Evolutionary conservation across 2,113 vertebrate genomes (phyloP).

Genomic region (human (Homo sapiens)): DNA sequence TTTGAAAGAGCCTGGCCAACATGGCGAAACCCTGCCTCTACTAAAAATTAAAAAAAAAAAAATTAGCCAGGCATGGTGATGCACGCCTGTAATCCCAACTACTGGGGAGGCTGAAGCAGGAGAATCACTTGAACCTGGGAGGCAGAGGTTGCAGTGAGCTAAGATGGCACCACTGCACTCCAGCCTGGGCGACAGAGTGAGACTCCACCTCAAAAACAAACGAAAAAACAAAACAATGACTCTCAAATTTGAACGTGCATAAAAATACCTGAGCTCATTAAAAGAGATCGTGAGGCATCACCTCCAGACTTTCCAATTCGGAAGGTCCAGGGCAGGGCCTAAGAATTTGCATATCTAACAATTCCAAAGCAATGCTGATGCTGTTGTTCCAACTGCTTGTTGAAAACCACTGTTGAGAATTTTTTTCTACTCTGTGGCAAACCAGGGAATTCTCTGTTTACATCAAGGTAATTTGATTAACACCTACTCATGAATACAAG

Average conservation of each 20-base stretch:
- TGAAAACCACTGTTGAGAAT: neutral
- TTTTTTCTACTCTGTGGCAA: neutral
- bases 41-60: too few relatives aligned
- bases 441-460: neutral
- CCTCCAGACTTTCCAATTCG: neutral
- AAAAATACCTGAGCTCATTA: neutral
- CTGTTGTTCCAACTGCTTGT: neutral
- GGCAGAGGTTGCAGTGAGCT: too few relatives aligned
- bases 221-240: neutral
- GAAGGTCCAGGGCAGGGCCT: neutral
- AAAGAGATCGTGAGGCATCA: neutral
- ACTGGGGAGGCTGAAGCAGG: too few relatives aligned
- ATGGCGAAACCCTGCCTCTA: too few relatives aligned
- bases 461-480: neutral
- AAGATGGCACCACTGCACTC: too few relatives aligned
- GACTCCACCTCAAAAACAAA: too few relatives aligned
- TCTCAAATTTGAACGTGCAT: neutral
- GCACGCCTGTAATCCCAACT: too few relatives aligned
- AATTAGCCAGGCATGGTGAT: too few relatives aligned
- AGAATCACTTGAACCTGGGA: too few relatives aligned
- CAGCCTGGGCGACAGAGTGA: too few relatives aligned
- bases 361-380: neutral
- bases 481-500: neutral
- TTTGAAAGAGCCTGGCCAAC: too few relatives aligned
- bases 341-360: neutral